Percentiles rank a stretch among this genome's conserved stretches.
Evolutionary conservation across 92 coral and sea anemone species (phyloP).

Genomic region (Muricea muricata): DNA sequence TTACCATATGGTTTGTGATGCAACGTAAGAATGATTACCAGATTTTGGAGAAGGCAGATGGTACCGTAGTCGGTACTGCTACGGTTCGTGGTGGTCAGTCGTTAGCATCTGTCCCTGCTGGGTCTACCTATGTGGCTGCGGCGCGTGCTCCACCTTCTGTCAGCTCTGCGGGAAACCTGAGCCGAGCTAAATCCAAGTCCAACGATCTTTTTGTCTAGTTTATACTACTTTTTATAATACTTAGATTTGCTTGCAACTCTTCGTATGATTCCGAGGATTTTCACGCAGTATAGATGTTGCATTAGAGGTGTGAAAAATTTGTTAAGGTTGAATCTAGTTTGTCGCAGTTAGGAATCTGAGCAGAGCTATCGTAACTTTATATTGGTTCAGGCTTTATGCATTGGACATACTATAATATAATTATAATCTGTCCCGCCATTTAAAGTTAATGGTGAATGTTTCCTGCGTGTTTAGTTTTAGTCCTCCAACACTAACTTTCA

Average conservation of each 20-base stretch:
- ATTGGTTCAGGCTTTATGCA: too few species aligned
- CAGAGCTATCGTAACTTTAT: too few species aligned
- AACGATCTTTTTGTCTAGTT: constrained; percentile 41
- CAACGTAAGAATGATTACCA: constrained; percentile 41
- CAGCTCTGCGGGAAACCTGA: constrained; percentile 17
- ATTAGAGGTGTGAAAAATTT: too few species aligned
- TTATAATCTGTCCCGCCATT: too few species aligned
- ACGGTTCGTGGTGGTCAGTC: constrained; percentile 33
- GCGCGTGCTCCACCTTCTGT: constrained; percentile 32
- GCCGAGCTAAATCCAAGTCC: constrained; percentile 41
- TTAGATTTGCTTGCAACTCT: background rate
- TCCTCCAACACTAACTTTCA: too few species aligned
- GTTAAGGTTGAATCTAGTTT: too few species aligned
- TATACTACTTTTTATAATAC: background rate
- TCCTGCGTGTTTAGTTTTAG: too few species aligned
- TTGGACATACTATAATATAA: too few species aligned
- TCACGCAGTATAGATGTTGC: too few species aligned
- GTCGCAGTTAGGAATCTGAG: too few species aligned
- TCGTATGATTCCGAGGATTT: background rate
- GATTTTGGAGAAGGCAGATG: constrained; percentile 43
- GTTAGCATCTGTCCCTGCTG: constrained; percentile 39
- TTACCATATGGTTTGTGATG: constrained; percentile 45
- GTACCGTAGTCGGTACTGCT: constrained; percentile 41
- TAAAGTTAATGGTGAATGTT: too few species aligned
- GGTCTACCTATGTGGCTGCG: background rate